Conservation (phyloP, 1,140 invertebrate genomes). For the Drosophila sproati region DNA sequence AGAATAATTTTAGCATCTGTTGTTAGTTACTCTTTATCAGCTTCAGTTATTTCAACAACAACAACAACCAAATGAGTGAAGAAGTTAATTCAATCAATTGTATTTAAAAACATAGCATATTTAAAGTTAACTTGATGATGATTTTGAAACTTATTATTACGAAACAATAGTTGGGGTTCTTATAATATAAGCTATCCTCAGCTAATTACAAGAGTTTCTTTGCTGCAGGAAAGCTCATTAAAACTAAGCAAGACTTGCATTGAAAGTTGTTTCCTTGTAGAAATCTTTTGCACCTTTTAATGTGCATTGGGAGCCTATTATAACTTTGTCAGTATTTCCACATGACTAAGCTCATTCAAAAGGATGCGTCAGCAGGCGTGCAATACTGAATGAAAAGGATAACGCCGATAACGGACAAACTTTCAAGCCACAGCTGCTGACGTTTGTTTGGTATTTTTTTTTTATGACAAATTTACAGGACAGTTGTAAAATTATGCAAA, state of each 20-base stretch:
- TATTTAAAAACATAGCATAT: no score
- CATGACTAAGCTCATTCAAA: neutral
- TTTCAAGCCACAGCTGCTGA: slow-evolving; percentile 38
- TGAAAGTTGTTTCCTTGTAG: neutral
- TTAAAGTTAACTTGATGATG: neutral
- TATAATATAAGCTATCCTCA: neutral
- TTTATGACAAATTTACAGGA: slow-evolving; percentile 34
- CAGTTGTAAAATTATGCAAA: slow-evolving; percentile 46
- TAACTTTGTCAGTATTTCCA: neutral
- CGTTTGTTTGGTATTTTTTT: slow-evolving; percentile 28
- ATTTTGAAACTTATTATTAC: neutral
- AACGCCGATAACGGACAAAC: slow-evolving; percentile 23
- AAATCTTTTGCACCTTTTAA: slow-evolving; percentile 11
- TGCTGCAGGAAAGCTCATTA: slow-evolving; percentile 4
- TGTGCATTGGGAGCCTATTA: neutral
- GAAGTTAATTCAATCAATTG: no score
- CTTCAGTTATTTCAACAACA: no score
- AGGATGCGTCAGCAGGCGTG: slow-evolving; percentile 25
- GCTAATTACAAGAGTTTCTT: slow-evolving; percentile 17
- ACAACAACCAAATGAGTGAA: no score
- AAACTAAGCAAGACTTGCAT: slow-evolving; percentile 17
- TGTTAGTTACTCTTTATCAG: no score
- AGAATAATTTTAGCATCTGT: no score
- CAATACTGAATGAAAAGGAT: slow-evolving; percentile 8
- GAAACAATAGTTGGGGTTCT: neutral